Conservation (phyloP, 2,888 invertebrate genomes). For the Andrena camellia region DNA sequence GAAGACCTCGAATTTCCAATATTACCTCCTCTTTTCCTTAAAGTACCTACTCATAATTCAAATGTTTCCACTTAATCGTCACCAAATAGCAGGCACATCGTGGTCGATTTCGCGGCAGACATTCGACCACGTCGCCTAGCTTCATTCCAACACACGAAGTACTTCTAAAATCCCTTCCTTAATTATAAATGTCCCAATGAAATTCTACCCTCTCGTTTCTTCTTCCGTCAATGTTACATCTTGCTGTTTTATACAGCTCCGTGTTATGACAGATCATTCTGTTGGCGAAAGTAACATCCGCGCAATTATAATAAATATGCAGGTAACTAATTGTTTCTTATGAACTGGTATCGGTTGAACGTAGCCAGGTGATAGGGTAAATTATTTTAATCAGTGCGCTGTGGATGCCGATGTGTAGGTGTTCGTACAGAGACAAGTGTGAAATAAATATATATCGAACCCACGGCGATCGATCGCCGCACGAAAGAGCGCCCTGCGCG, state of each 20-base stretch:
- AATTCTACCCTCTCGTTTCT: background rate
- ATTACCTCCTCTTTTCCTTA: too few species aligned
- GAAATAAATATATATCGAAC: slow-evolving; percentile 29
- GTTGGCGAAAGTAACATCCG: background rate
- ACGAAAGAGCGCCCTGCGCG: background rate
- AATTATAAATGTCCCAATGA: slow-evolving; percentile 16
- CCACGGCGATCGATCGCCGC: background rate
- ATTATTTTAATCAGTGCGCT: background rate
- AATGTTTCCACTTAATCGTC: slow-evolving; percentile 2
- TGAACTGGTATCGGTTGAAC: slow-evolving; percentile 1
- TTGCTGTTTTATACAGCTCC: background rate
- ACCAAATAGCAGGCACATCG: slow-evolving; percentile 44
- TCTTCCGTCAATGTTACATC: background rate
- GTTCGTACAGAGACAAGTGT: background rate
- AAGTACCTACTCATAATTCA: background rate
- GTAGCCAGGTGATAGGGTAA: background rate
- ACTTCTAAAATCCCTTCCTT: background rate
- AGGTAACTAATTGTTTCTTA: background rate
- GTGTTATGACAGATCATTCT: slow-evolving; percentile 34
- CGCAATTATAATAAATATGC: background rate
- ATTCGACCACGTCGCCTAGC: slow-evolving; percentile 8
- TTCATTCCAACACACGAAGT: slow-evolving; percentile 24
- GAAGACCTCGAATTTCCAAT: too few species aligned
- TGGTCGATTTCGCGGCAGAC: slow-evolving; percentile 23
- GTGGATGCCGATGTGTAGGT: background rate